Conservation (phyloP, 1,140 invertebrate genomes). For the Drosophila littoralis region DNA sequence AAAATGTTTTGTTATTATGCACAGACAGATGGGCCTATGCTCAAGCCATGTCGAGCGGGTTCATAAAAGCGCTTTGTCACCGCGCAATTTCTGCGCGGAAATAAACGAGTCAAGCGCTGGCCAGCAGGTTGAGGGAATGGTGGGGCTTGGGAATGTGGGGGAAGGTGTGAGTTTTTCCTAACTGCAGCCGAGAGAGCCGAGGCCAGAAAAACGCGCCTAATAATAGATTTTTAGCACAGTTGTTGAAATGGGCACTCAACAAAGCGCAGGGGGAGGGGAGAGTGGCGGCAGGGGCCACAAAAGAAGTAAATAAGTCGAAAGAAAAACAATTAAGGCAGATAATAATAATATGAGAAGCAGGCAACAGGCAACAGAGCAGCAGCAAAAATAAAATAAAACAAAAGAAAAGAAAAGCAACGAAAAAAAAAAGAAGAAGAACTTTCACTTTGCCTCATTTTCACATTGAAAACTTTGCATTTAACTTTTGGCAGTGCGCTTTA, state of each 20-base stretch:
- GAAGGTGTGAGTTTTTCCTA: not conserved
- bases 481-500: constrained; percentile 53
- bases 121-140: too few relatives aligned
- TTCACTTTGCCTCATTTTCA: constrained; percentile 78
- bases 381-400: not conserved
- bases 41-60: constrained; percentile 55
- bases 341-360: constrained; percentile 75
- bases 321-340: constrained; percentile 81
- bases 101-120: constrained; percentile 56
- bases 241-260: constrained; percentile 61
- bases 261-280: not conserved
- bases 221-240: constrained; percentile 77
- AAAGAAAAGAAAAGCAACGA: constrained; percentile 21
- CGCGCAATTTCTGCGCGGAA: constrained; percentile 70
- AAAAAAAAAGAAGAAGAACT: constrained; percentile 43
- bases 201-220: constrained; percentile 33
- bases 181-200: not conserved
- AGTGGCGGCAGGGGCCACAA: constrained; percentile 12
- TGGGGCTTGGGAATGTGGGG: too few relatives aligned
- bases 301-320: constrained; percentile 71
- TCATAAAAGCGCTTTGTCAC: constrained; percentile 79
- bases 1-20: constrained; percentile 54
- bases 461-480: constrained; percentile 80
- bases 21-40: constrained; percentile 48
- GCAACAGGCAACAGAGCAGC: constrained; percentile 37